A percentile compares a stretch with the other conserved stretches of the same genome.
Conservation (phyloP, 2,888 invertebrate genomes). For the Drosophila recens region DNA sequence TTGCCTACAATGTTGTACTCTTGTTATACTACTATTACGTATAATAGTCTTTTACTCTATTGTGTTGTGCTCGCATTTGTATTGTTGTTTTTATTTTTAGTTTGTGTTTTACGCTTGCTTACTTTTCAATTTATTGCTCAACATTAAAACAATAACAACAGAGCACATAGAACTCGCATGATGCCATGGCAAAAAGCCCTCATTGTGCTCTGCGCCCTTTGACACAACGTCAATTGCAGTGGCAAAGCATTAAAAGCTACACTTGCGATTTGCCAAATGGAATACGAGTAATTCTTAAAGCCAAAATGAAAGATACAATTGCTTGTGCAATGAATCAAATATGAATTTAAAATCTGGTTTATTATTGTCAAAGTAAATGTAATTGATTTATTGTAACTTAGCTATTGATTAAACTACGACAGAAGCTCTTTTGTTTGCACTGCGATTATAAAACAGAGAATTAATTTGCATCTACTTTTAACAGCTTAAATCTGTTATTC, state of each 20-base stretch:
- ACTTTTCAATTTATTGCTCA: slow-evolving; percentile 78
- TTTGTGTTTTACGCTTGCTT: slow-evolving; percentile 72
- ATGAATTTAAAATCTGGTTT: neutral
- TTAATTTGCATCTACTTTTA: neutral
- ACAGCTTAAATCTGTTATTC: slow-evolving; percentile 16
- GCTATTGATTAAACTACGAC: neutral
- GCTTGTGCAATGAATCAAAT: neutral
- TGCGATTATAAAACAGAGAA: neutral
- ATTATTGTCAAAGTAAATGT: neutral
- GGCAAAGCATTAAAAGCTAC: slow-evolving; percentile 62
- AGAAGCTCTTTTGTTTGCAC: neutral
- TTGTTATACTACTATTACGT: neutral
- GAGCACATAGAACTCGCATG: slow-evolving; percentile 26
- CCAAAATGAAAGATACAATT: slow-evolving; percentile 9
- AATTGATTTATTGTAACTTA: neutral
- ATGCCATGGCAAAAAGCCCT: slow-evolving; percentile 6
- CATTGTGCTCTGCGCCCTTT: slow-evolving; percentile 60
- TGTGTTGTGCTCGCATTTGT: neutral
- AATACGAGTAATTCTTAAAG: slow-evolving; percentile 9
- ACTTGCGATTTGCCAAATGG: slow-evolving; percentile 22
- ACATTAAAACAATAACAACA: slow-evolving; percentile 54
- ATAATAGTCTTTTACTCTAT: neutral
- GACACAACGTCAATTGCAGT: slow-evolving; percentile 72
- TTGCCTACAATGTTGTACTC: slow-evolving; percentile 59
- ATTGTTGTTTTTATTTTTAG: slow-evolving; percentile 23